These are phyloP conservation scores for Hydropotes inermis DNA, from an alignment of 2,113 vertebrate species.

Conservation along the genomic window DNA sequence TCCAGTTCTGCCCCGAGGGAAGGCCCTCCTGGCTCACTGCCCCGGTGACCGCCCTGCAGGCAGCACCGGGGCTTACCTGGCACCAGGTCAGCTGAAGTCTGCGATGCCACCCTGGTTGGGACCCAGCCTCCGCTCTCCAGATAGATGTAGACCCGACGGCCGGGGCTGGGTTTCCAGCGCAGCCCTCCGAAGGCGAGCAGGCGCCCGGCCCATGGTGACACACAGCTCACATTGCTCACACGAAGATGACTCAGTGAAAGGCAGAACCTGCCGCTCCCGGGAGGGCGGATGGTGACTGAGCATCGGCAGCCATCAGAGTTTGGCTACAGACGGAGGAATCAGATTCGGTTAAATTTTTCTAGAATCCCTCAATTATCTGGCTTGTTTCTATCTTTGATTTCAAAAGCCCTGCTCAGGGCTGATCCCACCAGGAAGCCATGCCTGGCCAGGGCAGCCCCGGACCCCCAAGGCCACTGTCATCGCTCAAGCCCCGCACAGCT, in stretches of 20 bases:
- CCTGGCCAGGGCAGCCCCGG: background rate
- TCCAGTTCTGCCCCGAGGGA: background rate
- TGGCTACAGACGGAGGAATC: background rate
- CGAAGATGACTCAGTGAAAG: accelerated
- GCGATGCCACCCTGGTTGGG: background rate
- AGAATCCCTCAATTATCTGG: background rate
- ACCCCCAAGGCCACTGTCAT: background rate
- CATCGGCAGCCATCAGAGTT: background rate
- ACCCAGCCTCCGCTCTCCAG: too few relatives aligned
- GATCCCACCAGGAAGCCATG: background rate
- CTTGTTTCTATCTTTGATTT: background rate
- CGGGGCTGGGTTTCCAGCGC: accelerated
- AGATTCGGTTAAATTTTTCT: background rate
- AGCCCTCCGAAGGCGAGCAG: accelerated
- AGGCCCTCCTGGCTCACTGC: accelerated
- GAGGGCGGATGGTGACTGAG: background rate
- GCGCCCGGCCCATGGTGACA: accelerated
- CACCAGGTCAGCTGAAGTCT: background rate
- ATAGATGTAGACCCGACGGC: background rate
- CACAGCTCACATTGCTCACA: accelerated
- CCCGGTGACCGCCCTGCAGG: accelerated
- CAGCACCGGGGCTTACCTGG: too few relatives aligned
- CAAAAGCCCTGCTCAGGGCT: background rate
- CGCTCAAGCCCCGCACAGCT: accelerated
- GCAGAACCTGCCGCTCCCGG: accelerated